A percentile compares a stretch with the other conserved stretches of the same genome.
These are phyloP conservation scores for Nysson spinosus DNA, from an alignment of 2,888 invertebrate genomes.

Conservation along the genomic window DNA sequence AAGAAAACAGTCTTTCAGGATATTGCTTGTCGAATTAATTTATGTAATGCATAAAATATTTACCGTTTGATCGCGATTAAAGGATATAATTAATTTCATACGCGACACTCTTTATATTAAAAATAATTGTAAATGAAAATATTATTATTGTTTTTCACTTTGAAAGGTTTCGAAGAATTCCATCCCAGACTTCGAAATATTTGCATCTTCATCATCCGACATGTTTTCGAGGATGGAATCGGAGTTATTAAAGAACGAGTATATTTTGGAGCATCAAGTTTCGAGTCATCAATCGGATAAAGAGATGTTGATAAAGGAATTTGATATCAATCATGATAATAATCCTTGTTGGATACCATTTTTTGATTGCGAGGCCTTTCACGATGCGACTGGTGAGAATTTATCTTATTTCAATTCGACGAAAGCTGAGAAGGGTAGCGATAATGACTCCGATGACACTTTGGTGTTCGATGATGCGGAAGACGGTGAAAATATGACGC, in stretches of 20 bases:
- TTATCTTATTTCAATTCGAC: slow-evolving; percentile 43
- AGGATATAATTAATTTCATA: no score
- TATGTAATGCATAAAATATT: no score
- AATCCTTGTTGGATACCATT: slow-evolving; percentile 8
- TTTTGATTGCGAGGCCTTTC: slow-evolving; percentile 23
- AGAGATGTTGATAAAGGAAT: no score
- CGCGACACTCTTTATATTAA: no score
- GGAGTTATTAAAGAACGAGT: background rate
- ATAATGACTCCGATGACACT: slow-evolving; percentile 32
- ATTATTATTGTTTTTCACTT: background rate
- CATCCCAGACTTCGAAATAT: slow-evolving; percentile 4
- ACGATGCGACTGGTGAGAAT: slow-evolving; percentile 28
- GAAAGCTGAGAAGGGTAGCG: slow-evolving; percentile 41
- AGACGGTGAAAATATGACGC: slow-evolving; percentile 5
- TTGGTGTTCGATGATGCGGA: slow-evolving; percentile 31
- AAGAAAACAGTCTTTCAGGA: no score
- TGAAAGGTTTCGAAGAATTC: slow-evolving; percentile 15
- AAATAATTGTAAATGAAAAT: no score
- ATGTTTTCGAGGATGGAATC: background rate
- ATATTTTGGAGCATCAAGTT: background rate
- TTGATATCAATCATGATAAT: slow-evolving; percentile 12
- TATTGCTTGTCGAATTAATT: no score
- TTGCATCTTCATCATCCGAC: background rate
- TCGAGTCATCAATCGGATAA: no score
- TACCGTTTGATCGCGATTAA: no score